phyloP scores from a whole-genome alignment of 92 coral and sea anemone species.

The Muricea muricata region DNA sequence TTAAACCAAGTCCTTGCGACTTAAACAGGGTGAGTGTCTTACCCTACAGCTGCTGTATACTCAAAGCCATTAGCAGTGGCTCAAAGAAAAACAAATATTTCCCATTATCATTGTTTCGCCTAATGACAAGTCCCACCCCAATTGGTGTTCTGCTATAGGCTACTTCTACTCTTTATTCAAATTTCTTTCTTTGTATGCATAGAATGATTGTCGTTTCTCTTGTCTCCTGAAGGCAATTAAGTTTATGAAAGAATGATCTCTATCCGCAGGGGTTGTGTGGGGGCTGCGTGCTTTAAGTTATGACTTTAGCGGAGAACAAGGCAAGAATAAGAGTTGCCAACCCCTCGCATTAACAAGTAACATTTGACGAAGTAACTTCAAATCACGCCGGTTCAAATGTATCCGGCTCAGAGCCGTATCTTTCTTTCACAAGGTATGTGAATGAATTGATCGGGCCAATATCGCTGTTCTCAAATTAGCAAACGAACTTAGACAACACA shows the following conservation, averaged over 20 bases:
- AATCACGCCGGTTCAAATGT: not conserved
- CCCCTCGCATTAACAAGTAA: not conserved
- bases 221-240: conserved; percentile 7
- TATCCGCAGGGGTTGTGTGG: conserved; percentile 2
- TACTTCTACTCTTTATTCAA: conserved; percentile 39
- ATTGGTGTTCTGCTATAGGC: conserved; percentile 23
- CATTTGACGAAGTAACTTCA: not conserved
- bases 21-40: not conserved
- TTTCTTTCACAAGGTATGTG: not conserved
- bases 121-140: conserved; percentile 49
- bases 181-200: conserved; percentile 27
- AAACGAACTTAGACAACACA: not conserved
- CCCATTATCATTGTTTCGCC: not conserved
- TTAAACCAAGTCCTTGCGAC: not conserved
- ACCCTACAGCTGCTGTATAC: not conserved
- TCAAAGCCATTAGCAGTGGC: conserved; percentile 2
- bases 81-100: conserved; percentile 42
- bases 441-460: not conserved
- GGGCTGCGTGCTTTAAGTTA: not conserved
- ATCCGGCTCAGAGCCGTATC: not conserved
- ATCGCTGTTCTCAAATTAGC: conserved; percentile 6
- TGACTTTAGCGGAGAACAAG: not conserved
- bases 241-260: not conserved
- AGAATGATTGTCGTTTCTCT: conserved; percentile 12
- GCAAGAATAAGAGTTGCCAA: not conserved